A percentile compares a stretch with the other conserved stretches of the same genome.
Conservation (phyloP, 2,113 vertebrate species). For the Barbus barbus region DNA sequence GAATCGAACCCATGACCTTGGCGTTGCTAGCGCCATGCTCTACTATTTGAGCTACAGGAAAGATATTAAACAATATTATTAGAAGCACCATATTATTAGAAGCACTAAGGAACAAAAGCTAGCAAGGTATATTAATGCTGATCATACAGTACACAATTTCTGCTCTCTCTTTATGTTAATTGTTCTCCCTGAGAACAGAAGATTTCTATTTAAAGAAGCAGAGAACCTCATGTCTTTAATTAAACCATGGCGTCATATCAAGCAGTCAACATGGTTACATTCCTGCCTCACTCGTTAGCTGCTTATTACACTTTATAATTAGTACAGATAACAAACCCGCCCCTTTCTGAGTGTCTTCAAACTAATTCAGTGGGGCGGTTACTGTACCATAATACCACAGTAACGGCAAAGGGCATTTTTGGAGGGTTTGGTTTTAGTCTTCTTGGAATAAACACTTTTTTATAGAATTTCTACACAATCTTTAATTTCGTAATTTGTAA, state of each 20-base stretch:
- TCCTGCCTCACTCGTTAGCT: slow-evolving; percentile 16
- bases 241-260: slow-evolving; percentile 46
- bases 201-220: slow-evolving; percentile 48
- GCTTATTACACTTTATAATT: slow-evolving; percentile 64
- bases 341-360: slow-evolving; percentile 48
- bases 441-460: slow-evolving; percentile 34
- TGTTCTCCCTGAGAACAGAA: slow-evolving; percentile 34
- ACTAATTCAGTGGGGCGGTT: slow-evolving; percentile 43
- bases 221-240: slow-evolving; percentile 42
- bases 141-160: slow-evolving; percentile 1
- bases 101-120: background rate
- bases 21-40: too few species aligned
- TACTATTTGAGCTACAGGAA: too few species aligned
- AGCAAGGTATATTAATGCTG: background rate
- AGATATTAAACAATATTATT: too few species aligned
- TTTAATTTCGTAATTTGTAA: slow-evolving; percentile 34
- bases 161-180: slow-evolving; percentile 25
- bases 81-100: background rate
- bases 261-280: slow-evolving; percentile 44
- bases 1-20: too few species aligned
- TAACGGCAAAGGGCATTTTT: slow-evolving; percentile 53
- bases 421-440: slow-evolving; percentile 51
- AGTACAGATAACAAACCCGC: slow-evolving; percentile 55
- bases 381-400: slow-evolving; percentile 52
- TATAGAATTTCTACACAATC: background rate